These are phyloP conservation scores for Typhlomys cinereus DNA, from an alignment of 2,113 vertebrate genomes.

Conservation along the genomic window DNA sequence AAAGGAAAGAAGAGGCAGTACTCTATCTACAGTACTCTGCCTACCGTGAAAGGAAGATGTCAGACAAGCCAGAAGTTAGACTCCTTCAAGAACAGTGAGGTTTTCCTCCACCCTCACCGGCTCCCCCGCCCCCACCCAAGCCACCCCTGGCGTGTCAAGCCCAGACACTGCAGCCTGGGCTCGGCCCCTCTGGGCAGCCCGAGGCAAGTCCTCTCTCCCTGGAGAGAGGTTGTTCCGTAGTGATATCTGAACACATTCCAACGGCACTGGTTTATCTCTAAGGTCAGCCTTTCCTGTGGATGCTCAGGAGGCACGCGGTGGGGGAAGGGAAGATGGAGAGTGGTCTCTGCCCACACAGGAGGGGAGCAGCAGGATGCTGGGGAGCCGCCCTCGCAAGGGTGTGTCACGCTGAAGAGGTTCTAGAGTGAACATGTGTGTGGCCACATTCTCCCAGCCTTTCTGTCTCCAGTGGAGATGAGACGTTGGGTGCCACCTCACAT, in stretches of 20 bases:
- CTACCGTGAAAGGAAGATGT: not conserved
- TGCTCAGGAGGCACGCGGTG: slow-evolving; percentile 4
- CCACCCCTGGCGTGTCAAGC: not conserved
- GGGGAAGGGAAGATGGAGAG: not conserved
- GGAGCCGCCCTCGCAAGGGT: not conserved
- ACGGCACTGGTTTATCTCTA: slow-evolving; percentile 62
- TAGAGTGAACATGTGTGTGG: not conserved
- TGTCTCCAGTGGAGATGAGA: not conserved
- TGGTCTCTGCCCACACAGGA: slow-evolving; percentile 9
- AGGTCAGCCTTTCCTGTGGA: slow-evolving; percentile 69
- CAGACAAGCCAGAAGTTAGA: not conserved
- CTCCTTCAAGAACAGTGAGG: not conserved
- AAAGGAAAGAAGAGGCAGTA: not conserved
- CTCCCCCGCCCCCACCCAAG: not conserved
- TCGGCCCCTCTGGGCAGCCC: slow-evolving; percentile 13
- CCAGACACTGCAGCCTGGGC: not conserved
- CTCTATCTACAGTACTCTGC: not conserved
- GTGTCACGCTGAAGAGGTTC: not conserved
- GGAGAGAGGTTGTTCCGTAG: not conserved
- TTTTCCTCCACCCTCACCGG: not conserved
- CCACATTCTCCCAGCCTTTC: not conserved
- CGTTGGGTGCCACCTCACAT: not conserved
- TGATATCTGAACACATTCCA: slow-evolving; percentile 68
- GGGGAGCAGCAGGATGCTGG: not conserved
- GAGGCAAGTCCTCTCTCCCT: not conserved